phyloP scores from a whole-genome alignment of 2,888 invertebrate genomes.

The Orthosia incerta region DNA sequence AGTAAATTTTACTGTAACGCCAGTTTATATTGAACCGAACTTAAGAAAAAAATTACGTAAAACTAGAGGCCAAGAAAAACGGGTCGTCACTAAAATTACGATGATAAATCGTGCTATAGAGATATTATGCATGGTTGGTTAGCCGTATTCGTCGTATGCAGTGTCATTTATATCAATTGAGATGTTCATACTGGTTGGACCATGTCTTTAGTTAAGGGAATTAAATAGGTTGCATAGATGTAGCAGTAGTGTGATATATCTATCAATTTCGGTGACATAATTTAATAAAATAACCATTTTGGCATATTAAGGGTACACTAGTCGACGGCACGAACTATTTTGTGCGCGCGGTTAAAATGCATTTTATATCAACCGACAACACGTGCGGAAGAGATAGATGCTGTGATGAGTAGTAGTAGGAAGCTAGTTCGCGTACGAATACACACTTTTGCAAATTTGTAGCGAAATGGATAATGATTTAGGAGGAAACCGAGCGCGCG shows the following conservation, averaged over 20 bases:
- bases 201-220: slow-evolving; percentile 31
- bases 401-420: no score
- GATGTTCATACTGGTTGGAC: slow-evolving; percentile 36
- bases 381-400: no score
- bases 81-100: slow-evolving; percentile 28
- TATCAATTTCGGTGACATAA: slow-evolving; percentile 39
- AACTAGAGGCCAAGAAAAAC: slow-evolving; percentile 37
- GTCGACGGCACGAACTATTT: no score
- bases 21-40: slow-evolving; percentile 31
- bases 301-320: not conserved
- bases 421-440: no score
- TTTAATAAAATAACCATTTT: slow-evolving; percentile 35
- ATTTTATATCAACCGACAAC: no score
- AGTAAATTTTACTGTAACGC: slow-evolving; percentile 23
- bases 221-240: slow-evolving; percentile 21
- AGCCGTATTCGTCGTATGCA: slow-evolving; percentile 53
- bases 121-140: slow-evolving; percentile 58
- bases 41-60: slow-evolving; percentile 3
- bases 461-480: no score
- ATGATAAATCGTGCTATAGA: slow-evolving; percentile 61
- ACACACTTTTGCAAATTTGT: no score
- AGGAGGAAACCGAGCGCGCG: no score
- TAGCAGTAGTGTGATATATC: slow-evolving; percentile 10
- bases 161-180: slow-evolving; percentile 74
- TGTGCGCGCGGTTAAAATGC: no score